Percentiles rank a stretch among this genome's conserved stretches.
phyloP scores from a whole-genome alignment of 1,140 invertebrate genomes.

The Radopholus similis region DNA sequence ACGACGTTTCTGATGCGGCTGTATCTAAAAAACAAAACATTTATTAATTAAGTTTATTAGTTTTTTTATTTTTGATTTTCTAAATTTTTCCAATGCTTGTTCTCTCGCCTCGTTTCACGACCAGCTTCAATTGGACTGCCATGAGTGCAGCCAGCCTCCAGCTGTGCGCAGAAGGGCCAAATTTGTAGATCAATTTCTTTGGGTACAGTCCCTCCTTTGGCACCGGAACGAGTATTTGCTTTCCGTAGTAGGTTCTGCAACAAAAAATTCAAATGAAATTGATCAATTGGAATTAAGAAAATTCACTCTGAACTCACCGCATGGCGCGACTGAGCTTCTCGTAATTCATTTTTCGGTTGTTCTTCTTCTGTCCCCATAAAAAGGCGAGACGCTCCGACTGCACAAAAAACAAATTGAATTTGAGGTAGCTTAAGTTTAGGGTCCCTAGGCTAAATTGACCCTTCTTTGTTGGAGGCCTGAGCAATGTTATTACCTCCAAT shows the following conservation, averaged over 20 bases:
- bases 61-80: too few relatives aligned
- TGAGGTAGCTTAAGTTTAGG: too few relatives aligned
- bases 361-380: conserved; percentile 78
- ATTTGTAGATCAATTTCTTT: conserved; percentile 62
- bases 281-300: not conserved
- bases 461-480: too few relatives aligned
- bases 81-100: not conserved
- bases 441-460: too few relatives aligned
- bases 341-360: conserved; percentile 87
- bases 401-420: too few relatives aligned
- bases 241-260: conserved; percentile 64
- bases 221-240: conserved; percentile 63
- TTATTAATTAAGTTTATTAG: too few relatives aligned
- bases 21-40: too few relatives aligned
- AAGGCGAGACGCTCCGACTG: conserved; percentile 11
- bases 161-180: conserved; percentile 61
- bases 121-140: conserved; percentile 3
- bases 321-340: conserved; percentile 87
- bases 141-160: conserved; percentile 13
- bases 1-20: too few relatives aligned
- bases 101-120: not conserved
- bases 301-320: too few relatives aligned
- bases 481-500: too few relatives aligned
- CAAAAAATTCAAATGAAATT: not conserved
- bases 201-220: conserved; percentile 65